These are phyloP conservation scores for Girardinus metallicus DNA, from an alignment of 2,797 vertebrate genomes.

Conservation along the genomic window DNA sequence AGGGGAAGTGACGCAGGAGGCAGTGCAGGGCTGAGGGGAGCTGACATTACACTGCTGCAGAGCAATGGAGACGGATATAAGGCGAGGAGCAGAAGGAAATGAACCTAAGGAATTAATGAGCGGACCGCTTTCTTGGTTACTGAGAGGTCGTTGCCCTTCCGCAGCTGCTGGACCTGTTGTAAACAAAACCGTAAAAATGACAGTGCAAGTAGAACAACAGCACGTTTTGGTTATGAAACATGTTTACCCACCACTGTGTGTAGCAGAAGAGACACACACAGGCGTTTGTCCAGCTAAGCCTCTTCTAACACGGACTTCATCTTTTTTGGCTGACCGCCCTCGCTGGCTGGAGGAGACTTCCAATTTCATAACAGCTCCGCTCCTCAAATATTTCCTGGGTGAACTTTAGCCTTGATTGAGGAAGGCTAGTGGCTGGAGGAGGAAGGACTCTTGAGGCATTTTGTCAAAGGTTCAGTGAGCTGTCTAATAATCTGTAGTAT, in stretches of 20 bases:
- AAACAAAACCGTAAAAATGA: constrained; percentile 45
- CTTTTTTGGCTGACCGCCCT: constrained; percentile 29
- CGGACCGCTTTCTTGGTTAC: constrained; percentile 22
- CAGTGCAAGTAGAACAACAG: constrained; percentile 28
- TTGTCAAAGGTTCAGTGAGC: constrained; percentile 22
- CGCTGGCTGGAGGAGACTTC: constrained; percentile 9
- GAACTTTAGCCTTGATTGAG: constrained; percentile 33
- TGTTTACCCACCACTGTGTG: constrained; percentile 59
- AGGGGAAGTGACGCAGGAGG: constrained; percentile 79
- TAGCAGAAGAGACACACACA: constrained; percentile 54
- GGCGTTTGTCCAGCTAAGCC: constrained; percentile 49
- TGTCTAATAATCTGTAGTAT: constrained; percentile 18
- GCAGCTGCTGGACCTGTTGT: constrained; percentile 9
- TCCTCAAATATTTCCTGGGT: constrained; percentile 63
- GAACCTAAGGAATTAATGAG: constrained; percentile 52
- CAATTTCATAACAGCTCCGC: constrained; percentile 47
- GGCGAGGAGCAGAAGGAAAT: constrained; percentile 40
- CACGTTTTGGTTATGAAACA: constrained; percentile 62
- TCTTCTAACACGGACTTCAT: constrained; percentile 43
- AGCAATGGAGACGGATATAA: constrained; percentile 27
- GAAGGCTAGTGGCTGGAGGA: constrained; percentile 17
- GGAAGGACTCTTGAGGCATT: constrained; percentile 28
- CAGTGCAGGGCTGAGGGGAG: constrained; percentile 55
- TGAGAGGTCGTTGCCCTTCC: constrained; percentile 3
- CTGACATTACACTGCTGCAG: constrained; percentile 71